Evolutionary conservation across 2,888 invertebrate species (phyloP).

Genomic region (Leuctra nigra): DNA sequence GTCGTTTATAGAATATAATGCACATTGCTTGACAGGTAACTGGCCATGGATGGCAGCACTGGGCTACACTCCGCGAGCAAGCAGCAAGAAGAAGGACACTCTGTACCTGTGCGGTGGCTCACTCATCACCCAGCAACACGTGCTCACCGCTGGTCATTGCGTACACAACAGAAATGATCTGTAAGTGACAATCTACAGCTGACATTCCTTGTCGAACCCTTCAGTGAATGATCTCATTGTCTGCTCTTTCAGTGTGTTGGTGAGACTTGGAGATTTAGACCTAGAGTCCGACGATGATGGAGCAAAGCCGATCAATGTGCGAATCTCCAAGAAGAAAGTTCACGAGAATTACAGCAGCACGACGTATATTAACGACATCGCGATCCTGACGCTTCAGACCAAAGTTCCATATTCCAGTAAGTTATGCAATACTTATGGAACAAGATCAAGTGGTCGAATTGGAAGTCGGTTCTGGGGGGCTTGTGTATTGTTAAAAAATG

Average conservation of each 20-base stretch:
- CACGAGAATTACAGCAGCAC: slow-evolving; percentile 62
- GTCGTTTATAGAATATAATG: neutral
- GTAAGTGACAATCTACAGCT: slow-evolving; percentile 44
- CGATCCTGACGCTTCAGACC: slow-evolving; percentile 55
- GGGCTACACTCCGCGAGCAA: slow-evolving; percentile 51
- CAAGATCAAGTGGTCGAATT: too few relatives aligned
- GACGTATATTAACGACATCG: slow-evolving; percentile 69
- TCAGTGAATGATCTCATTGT: too few relatives aligned
- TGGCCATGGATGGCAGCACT: slow-evolving; percentile 77
- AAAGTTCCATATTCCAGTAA: slow-evolving; percentile 53
- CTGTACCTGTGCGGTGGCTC: slow-evolving; percentile 42
- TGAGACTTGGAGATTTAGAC: slow-evolving; percentile 73
- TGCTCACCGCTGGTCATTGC: slow-evolving; percentile 51
- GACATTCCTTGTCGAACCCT: too few relatives aligned
- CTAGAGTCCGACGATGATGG: slow-evolving; percentile 55
- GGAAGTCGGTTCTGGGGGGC: too few relatives aligned
- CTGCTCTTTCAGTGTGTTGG: slow-evolving; percentile 40
- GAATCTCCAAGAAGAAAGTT: slow-evolving; percentile 50
- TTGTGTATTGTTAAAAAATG: too few relatives aligned
- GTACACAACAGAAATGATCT: slow-evolving; percentile 52
- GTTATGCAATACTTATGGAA: slow-evolving; percentile 31
- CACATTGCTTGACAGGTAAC: slow-evolving; percentile 45
- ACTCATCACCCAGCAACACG: slow-evolving; percentile 40
- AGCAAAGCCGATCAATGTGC: slow-evolving; percentile 52
- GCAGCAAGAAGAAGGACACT: slow-evolving; percentile 27